Base-by-base conservation (phyloP, 2,797 vertebrate genomes). In the Amniataba percoides region DNA sequence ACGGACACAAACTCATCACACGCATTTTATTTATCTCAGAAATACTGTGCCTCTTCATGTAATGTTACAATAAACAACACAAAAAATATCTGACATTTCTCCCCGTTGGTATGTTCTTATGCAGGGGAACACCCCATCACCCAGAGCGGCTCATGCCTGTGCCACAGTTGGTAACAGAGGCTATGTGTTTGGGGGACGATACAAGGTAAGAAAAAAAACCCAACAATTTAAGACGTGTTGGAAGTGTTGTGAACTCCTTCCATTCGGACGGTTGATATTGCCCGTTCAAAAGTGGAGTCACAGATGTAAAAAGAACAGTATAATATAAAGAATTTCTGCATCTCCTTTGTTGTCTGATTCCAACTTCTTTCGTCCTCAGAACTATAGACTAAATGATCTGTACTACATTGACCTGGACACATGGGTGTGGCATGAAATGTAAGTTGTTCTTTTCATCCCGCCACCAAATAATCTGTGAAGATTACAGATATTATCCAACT, bases 391-490 rank as follows among this genome's bases (percentile, higher is more conserved):
- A 90, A 99, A 98, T 13, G 98, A 99, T 63, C 94, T 99, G 15
- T 96, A 97, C 93, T 98, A 92, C 86, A 95, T 99, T 78, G 94
- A 98, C 87, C 87, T 99, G 95, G 97, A 99, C 79, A 97, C 95
- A 0, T 99, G 98, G 98, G 96, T 97, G 73, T 99, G 98, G 98
- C 96, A 93, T 59, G 97, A 99, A 94, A 94, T 98, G 98, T 98
- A 94, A 80, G 97, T 80, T 31, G 5, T 48, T 6, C 5, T 48
- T 64, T 60, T 71, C 0, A 12, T 40, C 46, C 51, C 39, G 31
- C 19, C 1, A 19, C 16, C 19, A 11, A 53, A 40, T 31, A 21
- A 49, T 15, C 27, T 31, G 27, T 31, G 27, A 31, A 31, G 3
- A 31, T 31, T 31, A 31, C 3, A 31, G 27, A 31, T 31, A 31